Evolutionary conservation across 2,888 invertebrate genomes (phyloP).

Genomic region (Cantharis nigra): DNA sequence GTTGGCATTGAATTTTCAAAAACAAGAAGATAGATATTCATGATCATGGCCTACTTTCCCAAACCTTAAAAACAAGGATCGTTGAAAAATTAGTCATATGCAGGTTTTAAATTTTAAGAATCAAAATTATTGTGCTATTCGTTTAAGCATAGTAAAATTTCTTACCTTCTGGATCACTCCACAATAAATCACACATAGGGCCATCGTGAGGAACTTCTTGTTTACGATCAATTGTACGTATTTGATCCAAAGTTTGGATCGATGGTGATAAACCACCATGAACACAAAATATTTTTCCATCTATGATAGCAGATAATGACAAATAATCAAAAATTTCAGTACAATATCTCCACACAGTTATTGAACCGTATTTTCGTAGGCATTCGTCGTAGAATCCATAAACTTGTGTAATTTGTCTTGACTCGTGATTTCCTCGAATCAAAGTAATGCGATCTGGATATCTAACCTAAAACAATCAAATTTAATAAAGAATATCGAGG

Average conservation of each 20-base stretch:
- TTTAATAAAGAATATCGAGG: neutral
- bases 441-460: slow-evolving; percentile 99
- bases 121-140: no score
- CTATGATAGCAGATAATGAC: slow-evolving; percentile 94
- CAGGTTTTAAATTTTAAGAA: neutral
- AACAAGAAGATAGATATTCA: neutral
- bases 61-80: neutral
- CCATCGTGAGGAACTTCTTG: slow-evolving; percentile 98
- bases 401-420: slow-evolving; percentile 98
- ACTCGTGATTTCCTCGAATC: slow-evolving; percentile 98
- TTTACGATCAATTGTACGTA: slow-evolving; percentile 96
- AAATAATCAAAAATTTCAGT: slow-evolving; percentile 99
- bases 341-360: slow-evolving; percentile 99
- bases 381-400: slow-evolving; percentile 99
- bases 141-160: neutral
- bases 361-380: slow-evolving; percentile 96
- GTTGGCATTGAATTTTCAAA: neutral
- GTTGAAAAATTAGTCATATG: neutral
- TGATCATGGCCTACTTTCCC: neutral
- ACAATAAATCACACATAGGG: slow-evolving; percentile 98
- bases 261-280: slow-evolving; percentile 95
- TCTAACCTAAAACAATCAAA: slow-evolving; percentile 69
- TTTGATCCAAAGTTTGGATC: slow-evolving; percentile 98
- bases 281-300: slow-evolving; percentile 95
- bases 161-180: slow-evolving; percentile 98